Evolutionary conservation across 2,113 vertebrate species (phyloP).

Genomic region (Engystomops pustulosus): DNA sequence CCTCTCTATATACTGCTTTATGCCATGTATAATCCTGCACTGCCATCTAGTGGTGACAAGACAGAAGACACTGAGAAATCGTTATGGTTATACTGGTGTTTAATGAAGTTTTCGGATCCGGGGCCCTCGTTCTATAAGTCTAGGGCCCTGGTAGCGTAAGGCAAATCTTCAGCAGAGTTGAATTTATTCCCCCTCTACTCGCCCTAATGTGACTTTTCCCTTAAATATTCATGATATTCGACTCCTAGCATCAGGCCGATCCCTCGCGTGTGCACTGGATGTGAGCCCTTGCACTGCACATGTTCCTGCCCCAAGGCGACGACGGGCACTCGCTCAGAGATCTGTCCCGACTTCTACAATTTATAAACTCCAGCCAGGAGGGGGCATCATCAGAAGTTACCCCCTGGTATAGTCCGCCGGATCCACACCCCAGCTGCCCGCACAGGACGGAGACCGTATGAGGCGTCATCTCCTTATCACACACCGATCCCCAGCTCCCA

Average conservation of each 20-base stretch:
- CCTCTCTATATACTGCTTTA: no score
- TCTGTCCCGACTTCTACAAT: not conserved
- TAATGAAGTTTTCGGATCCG: no score
- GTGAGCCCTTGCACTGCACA: not conserved
- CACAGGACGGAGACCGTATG: not conserved
- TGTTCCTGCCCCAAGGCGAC: not conserved
- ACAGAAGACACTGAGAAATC: no score
- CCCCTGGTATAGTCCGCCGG: not conserved
- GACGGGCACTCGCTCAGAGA: conserved; percentile 15
- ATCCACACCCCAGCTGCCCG: conserved; percentile 11
- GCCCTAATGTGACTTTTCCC: not conserved
- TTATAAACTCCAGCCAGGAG: not conserved
- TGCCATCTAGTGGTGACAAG: not conserved
- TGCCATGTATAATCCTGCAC: no score
- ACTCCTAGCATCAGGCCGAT: not conserved
- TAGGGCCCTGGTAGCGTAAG: no score
- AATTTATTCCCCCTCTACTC: not conserved
- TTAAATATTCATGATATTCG: not conserved
- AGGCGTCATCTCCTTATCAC: not conserved
- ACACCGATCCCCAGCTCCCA: conserved; percentile 30
- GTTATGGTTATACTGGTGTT: no score
- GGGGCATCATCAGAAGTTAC: not conserved
- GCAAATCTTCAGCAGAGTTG: no score
- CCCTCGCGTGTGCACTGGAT: not conserved
- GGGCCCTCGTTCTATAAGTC: no score